Evolutionary conservation across 1,140 invertebrate genomes (phyloP), one percentile per base, ranked within the genome.

Genomic region (Thrips palmi): DNA sequence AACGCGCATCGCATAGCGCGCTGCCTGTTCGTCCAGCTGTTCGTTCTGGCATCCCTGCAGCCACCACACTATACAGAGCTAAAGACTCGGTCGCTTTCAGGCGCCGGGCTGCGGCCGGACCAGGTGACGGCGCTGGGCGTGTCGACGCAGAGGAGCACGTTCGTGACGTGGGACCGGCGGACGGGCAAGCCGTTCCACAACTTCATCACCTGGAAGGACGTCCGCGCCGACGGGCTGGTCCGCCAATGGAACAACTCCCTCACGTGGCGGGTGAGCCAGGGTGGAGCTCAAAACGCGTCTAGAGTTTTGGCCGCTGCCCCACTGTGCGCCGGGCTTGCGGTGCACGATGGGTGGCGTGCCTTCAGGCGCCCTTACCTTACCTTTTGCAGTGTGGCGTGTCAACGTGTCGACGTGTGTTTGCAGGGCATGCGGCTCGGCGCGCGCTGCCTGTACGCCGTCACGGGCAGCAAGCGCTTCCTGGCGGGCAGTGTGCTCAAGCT

Each of bases 171-270:
- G 89, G 75, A 87, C 48, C 69, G 70, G 44, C 60, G 70, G 33
- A 88, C 76, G 25, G 78, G 84, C 2, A 67, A 74, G 51, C 68
- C 75, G 34, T 89, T 83, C 57, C 89, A 94, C 56, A 87, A 87
- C 50, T 85, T 97, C 46, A 88, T 97, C 41, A 89, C 85, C 15
- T 97, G 93, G 92, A 94, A 94, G 55, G 92, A 97, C 58, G 49
- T 83, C 20, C 66, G 92, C 39, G 80, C 86, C 19, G 70, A 78
- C 48, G 52, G 67, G 21, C 57, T 87, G 37, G 87, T 93, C 0
- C 71, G 78, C 33, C 55, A 73, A 47, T 89, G 85, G 79, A 96
- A 97, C 57, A 60, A 68, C 7, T 92, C 87, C 3, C 63, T 78
- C 29, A 71, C 62, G 3, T 64, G 88, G 50, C 83, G 71, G 58